Percentiles rank a stretch among this genome's conserved stretches.
Conservation (phyloP, 2,888 invertebrate species). For the Augochlorella aurata region DNA sequence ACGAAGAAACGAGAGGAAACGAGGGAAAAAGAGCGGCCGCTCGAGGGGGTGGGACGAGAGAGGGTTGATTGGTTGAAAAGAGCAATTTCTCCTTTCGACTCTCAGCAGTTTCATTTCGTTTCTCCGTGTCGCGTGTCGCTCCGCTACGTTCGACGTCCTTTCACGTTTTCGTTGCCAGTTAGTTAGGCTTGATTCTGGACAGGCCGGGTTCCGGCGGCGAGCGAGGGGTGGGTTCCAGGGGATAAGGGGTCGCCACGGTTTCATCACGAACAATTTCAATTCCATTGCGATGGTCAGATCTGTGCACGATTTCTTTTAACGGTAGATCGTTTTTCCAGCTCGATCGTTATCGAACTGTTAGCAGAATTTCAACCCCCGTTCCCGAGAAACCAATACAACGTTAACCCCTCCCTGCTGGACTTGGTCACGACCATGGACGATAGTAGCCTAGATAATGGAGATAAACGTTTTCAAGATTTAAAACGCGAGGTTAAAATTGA, state of each 20-base stretch:
- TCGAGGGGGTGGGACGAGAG: neutral
- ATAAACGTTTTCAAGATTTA: too few relatives aligned
- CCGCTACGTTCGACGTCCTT: conserved; percentile 16
- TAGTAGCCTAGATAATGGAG: too few relatives aligned
- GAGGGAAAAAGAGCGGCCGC: conserved; percentile 9
- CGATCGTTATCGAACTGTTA: neutral
- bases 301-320: neutral
- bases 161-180: conserved; percentile 31
- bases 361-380: neutral
- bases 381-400: neutral
- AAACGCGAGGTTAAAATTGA: too few relatives aligned
- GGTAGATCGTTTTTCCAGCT: conserved; percentile 6
- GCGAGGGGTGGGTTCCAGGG: neutral
- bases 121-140: conserved; percentile 14
- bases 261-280: conserved; percentile 55
- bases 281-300: conserved; percentile 18
- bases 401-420: neutral
- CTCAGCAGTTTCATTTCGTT: conserved; percentile 40
- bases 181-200: conserved; percentile 40
- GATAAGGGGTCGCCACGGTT: conserved; percentile 3
- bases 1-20: conserved; percentile 8
- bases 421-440: too few relatives aligned
- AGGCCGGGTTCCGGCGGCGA: neutral
- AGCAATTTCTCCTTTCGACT: conserved; percentile 46
- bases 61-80: conserved; percentile 35